Evolutionary conservation across 2,113 vertebrate species (phyloP).

Genomic region (Crotalus viridis): DNA sequence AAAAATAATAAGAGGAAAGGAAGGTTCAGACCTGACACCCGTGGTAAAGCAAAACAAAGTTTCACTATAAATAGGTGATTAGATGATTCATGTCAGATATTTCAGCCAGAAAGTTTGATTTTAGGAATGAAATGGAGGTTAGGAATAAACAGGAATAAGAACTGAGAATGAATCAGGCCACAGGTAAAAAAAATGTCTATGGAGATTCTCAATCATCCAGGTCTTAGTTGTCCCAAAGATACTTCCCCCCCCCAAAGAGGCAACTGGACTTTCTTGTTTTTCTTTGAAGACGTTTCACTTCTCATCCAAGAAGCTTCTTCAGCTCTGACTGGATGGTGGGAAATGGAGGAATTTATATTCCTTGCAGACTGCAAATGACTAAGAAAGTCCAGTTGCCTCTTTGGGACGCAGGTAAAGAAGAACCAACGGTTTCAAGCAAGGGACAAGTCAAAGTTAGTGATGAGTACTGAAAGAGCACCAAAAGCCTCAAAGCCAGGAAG

Average conservation of each 20-base stretch:
- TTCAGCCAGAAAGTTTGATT: not conserved
- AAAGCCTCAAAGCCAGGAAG: not conserved
- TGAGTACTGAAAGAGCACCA: not conserved
- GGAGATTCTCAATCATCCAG: no score
- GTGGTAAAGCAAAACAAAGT: not conserved
- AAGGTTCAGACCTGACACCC: not conserved
- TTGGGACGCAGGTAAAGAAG: not conserved
- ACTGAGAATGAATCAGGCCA: not conserved
- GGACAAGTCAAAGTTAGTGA: not conserved
- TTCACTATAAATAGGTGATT: not conserved
- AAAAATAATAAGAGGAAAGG: not conserved
- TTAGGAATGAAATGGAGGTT: not conserved
- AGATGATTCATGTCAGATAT: not conserved
- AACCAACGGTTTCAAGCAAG: not conserved
- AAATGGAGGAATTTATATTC: no score
- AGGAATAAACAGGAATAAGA: not conserved
- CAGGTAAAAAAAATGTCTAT: not conserved
- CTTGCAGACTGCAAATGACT: no score
- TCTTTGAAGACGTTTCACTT: no score
- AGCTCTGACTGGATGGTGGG: no score
- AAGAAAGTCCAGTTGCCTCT: no score
- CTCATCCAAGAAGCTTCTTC: no score
- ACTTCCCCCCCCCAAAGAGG: no score
- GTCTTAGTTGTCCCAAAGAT: no score
- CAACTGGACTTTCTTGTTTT: no score